A percentile compares a stretch with the other conserved stretches of the same genome.
phyloP scores from a whole-genome alignment of 2,888 invertebrate genomes.

The Hartigia nigra region DNA sequence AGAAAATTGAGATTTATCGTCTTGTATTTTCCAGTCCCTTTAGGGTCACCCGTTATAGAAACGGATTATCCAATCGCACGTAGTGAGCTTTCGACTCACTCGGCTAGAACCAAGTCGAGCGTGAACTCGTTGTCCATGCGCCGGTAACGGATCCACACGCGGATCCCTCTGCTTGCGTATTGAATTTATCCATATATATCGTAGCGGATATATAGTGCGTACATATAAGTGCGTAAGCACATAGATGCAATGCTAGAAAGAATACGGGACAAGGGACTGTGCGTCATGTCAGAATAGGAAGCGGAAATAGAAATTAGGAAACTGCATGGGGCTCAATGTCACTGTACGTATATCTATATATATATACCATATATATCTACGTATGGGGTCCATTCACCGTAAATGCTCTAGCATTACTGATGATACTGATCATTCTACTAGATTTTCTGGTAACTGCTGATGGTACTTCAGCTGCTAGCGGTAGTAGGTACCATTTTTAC shows the following conservation, averaged over 20 bases:
- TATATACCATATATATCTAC: not conserved
- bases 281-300: conserved; percentile 20
- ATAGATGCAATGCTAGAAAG: not conserved
- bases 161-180: not conserved
- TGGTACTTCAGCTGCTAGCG: not conserved
- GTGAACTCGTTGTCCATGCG: conserved; percentile 10
- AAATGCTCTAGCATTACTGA: not conserved
- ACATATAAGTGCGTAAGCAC: not conserved
- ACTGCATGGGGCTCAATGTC: conserved; percentile 15
- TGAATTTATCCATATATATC: not conserved
- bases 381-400: not conserved
- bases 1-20: not conserved
- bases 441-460: not conserved
- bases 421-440: not conserved
- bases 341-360: not conserved
- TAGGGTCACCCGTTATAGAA: conserved; percentile 29
- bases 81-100: conserved; percentile 25
- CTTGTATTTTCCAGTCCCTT: not conserved
- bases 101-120: conserved; percentile 31
- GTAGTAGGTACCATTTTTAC: conserved; percentile 12
- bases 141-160: not conserved
- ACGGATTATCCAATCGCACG: conserved; percentile 38
- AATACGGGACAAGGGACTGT: not conserved
- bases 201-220: not conserved
- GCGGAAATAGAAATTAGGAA: conserved; percentile 46